Base-by-base conservation (phyloP, 2,888 invertebrate genomes). In the Drosophila anomalata region DNA sequence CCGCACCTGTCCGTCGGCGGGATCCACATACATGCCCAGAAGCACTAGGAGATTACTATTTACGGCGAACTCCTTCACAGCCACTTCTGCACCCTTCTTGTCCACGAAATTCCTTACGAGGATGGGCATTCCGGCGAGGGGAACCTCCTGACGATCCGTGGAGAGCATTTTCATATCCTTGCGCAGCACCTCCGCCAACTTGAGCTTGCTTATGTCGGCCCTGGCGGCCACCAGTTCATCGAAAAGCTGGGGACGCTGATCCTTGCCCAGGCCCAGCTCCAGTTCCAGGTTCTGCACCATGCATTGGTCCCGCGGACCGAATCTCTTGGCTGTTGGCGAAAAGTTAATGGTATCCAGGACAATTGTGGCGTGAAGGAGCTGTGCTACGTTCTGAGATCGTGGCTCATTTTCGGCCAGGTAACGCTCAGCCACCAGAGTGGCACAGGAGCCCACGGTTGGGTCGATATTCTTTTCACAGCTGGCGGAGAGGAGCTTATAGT, bases 331-430 rank as follows among this genome's bases (percentile, higher is more conserved):
- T 22, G 93, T 93, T 33, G 92, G 92, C 0, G 94, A 94, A 77
- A 97, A 94, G 87, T 96, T 97, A 0, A 95, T 94, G 0, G 97
- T 97, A 88, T 97, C 97, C 77, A 96, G 92, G 48, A 97, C 90
- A 69, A 97, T 97, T 0, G 96, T 94, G 36, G 88, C 89, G 46
- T 90, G 85, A 6, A 92, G 65, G 17, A 90, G 42, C n/a, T 71
- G 63, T 0, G 69, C 48, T 2, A 84, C 74, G 1, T 11, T 6
- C 1, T 4, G 8, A 5, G 77, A 77, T 2, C 73, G 71, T 0
- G 75, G 79, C 84, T 46, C 81, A 78, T 52, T 44, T 48, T 26
- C 94, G 79, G 51, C 94, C 91, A 86, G 93, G 92, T 79, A 90
- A 6, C 55, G 76, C 31, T 94, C 93, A 12, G 94, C 93, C 44